These are phyloP conservation scores for Tenthredo notha DNA, from an alignment of 2,888 invertebrate genomes.

Conservation along the genomic window DNA sequence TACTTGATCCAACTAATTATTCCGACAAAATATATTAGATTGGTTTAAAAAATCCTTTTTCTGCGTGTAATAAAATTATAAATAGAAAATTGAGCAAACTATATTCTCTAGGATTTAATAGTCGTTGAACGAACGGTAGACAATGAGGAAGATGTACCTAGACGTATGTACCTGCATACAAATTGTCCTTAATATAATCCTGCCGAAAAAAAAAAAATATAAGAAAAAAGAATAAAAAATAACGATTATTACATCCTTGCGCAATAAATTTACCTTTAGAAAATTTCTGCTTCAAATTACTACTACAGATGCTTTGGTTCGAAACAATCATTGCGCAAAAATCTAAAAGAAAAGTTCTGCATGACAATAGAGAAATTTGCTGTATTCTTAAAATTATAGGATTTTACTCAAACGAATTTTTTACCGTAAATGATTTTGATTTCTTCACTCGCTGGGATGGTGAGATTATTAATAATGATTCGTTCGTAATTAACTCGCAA, in stretches of 20 bases:
- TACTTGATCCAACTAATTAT: no score
- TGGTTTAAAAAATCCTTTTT: no score
- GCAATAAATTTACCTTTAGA: neutral
- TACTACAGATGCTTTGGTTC: neutral
- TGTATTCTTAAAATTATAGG: neutral
- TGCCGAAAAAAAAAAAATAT: no score
- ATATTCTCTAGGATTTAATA: neutral
- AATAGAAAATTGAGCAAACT: neutral
- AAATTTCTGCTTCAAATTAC: neutral
- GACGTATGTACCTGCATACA: neutral
- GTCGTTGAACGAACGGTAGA: neutral
- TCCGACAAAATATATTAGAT: no score
- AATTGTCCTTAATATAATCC: neutral
- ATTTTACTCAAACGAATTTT: no score
- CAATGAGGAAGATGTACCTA: neutral
- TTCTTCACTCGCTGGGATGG: no score
- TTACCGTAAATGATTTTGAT: no score
- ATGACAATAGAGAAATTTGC: neutral
- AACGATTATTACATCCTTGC: neutral
- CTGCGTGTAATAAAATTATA: constrained; percentile 3
- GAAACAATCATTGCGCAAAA: neutral
- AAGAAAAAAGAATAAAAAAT: no score
- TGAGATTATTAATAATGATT: no score
- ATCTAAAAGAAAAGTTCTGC: neutral
- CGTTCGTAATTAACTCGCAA: no score